Base-by-base conservation (phyloP, 2,797 vertebrate genomes). In the Cynopterus sphinx region DNA sequence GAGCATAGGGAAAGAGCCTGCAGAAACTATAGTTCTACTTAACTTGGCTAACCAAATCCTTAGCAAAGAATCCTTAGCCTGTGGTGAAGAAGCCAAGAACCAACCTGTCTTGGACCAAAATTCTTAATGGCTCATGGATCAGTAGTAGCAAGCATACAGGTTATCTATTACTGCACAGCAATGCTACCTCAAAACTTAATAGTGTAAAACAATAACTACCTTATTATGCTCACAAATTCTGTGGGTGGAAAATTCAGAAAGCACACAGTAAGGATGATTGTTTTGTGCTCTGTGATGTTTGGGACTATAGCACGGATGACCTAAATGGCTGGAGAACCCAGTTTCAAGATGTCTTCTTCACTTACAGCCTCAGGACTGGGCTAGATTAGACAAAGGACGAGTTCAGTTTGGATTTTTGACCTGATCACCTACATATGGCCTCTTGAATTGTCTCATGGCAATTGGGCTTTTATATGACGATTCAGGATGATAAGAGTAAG, bases 391-490 rank as follows among this genome's bases (percentile, higher is more conserved):
- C 28, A 77, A n/a, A 70, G 46, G 46, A 43, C 46, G 36, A 24
- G 2, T 19, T 53, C 3, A 0, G 21, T 8, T 39, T 92, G 55
- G 21, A 65, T 24, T 67, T 6, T 10, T 67, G n/a, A 67, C 17
- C n/a, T 0, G 2, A 53, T 16, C 55, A 11, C 21, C 67, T 53
- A 7, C 7, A 7, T n/a, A 12, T 79, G 21, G 1, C 8, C 0
- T 61, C 5, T 46, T 6, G 1, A 43, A 24, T 31, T 15, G 10
- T 61, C 53, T 78, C 33, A 51, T 92, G 73, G 26, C 26, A 81
- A 5, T 4, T 55, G 13, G 28, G 11, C 26, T 31, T 65, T 57
- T 77, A 41, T 57, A 28, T 19, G 10, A 82, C 46, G 21, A 79
- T 51, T 87, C 6, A 28, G 39, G 46, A 65, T n/a, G 49, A 11